Conservation (phyloP, 92 coral and sea anemone genomes). For the Desmophyllum pertusum region DNA sequence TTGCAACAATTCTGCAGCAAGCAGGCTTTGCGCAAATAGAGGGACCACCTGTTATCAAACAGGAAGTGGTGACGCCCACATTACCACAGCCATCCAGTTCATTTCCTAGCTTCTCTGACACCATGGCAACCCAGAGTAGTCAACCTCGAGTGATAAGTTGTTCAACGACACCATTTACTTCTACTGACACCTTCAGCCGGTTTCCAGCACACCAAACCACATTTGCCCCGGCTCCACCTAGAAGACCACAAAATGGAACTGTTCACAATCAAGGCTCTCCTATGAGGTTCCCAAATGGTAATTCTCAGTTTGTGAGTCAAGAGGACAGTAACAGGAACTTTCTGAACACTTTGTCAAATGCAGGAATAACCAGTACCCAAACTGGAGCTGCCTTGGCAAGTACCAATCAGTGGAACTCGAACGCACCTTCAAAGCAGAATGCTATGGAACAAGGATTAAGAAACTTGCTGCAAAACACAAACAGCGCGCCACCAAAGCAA, state of each 20-base stretch:
- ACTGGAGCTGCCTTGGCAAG: not conserved
- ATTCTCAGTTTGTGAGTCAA: conserved; percentile 25
- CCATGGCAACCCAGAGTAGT: conserved; percentile 21
- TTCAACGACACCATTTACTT: not conserved
- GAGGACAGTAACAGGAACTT: conserved; percentile 50
- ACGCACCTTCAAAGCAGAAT: conserved; percentile 14
- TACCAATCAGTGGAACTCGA: conserved; percentile 2
- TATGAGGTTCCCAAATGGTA: conserved; percentile 17
- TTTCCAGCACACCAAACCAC: not conserved
- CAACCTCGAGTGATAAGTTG: conserved; percentile 12
- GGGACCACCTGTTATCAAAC: conserved; percentile 40
- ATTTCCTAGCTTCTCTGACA: conserved; percentile 49
- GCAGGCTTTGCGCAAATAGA: conserved; percentile 17
- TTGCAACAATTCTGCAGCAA: conserved; percentile 28
- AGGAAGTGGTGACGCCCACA: conserved; percentile 74
- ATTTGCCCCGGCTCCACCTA: conserved; percentile 3
- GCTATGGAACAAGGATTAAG: conserved; percentile 26
- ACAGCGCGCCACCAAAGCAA: not conserved
- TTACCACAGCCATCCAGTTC: conserved; percentile 46
- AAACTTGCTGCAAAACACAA: conserved; percentile 25
- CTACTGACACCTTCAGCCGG: conserved; percentile 5
- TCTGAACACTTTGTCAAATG: conserved; percentile 32
- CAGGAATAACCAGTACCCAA: not conserved
- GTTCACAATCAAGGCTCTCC: not conserved
- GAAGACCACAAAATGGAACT: conserved; percentile 29